These are phyloP conservation scores for Drosophila kurseongensis DNA, from an alignment of 1,140 invertebrate species.

Conservation along the genomic window DNA sequence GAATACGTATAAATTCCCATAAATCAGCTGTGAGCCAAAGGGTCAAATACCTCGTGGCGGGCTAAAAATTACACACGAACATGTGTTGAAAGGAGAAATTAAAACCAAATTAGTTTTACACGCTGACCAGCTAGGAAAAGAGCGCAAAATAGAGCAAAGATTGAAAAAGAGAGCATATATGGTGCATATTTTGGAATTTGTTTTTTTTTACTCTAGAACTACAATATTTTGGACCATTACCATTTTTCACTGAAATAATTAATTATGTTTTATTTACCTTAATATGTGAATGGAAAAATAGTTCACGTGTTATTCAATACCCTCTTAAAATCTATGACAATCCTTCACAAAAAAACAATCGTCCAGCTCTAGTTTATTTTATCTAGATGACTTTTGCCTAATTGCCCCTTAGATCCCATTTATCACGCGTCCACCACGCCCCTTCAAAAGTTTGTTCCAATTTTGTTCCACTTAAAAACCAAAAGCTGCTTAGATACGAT, in stretches of 20 bases:
- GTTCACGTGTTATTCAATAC: no score
- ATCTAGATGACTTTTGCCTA: conserved; percentile 15
- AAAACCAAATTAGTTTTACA: conserved; percentile 80
- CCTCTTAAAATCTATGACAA: no score
- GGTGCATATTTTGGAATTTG: no score
- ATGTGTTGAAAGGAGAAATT: conserved; percentile 81
- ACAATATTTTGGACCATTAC: no score
- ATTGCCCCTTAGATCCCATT: conserved; percentile 31
- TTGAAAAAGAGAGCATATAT: neutral
- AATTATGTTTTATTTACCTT: no score
- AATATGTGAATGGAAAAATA: no score
- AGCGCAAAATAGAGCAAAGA: conserved; percentile 16
- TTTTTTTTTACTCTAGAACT: no score
- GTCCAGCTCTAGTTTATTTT: neutral
- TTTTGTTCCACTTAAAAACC: conserved; percentile 44
- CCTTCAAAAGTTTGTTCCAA: conserved; percentile 28
- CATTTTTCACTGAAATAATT: no score
- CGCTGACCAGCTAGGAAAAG: conserved; percentile 27
- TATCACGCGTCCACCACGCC: conserved; percentile 7
- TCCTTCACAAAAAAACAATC: neutral
- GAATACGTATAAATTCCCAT: conserved; percentile 81
- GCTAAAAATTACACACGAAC: conserved; percentile 81
- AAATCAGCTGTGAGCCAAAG: conserved; percentile 84
- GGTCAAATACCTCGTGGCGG: conserved; percentile 80
- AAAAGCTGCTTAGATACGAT: conserved; percentile 47